Percentiles rank a stretch among this genome's conserved stretches.
Conservation (phyloP, 2,888 invertebrate species). For the Gymnoscelis rufifasciata region DNA sequence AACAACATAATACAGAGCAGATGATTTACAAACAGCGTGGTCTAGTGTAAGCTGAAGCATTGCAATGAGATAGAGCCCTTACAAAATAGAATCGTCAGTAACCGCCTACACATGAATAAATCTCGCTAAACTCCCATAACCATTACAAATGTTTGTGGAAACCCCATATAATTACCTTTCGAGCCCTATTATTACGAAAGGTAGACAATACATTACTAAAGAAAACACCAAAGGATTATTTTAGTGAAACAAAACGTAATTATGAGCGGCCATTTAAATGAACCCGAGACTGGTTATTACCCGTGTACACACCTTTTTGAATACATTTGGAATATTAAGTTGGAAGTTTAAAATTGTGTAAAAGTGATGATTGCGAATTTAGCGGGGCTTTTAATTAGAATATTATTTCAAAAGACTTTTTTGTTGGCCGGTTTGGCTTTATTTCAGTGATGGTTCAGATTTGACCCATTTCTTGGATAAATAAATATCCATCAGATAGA, state of each 20-base stretch:
- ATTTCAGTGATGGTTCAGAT: too few relatives aligned
- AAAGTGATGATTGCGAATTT: neutral
- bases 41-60: too few relatives aligned
- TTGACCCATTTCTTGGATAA: too few relatives aligned
- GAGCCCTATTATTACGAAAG: constrained; percentile 30
- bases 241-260: constrained; percentile 61
- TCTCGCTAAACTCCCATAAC: constrained; percentile 1
- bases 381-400: too few relatives aligned
- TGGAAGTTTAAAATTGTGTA: neutral
- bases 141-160: constrained; percentile 6
- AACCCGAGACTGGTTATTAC: constrained; percentile 32
- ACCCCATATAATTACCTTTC: constrained; percentile 23
- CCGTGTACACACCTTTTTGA: constrained; percentile 1
- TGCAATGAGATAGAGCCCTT: too few relatives aligned
- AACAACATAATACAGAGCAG: too few relatives aligned
- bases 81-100: neutral
- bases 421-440: too few relatives aligned
- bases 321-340: neutral
- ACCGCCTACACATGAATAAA: constrained; percentile 29
- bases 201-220: constrained; percentile 31
- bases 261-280: constrained; percentile 57
- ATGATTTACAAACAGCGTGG: too few relatives aligned
- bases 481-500: too few relatives aligned
- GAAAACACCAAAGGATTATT: constrained; percentile 53
- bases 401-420: too few relatives aligned